Evolutionary conservation across 2,797 vertebrate species (phyloP).

Genomic region (Lepus townsendii): DNA sequence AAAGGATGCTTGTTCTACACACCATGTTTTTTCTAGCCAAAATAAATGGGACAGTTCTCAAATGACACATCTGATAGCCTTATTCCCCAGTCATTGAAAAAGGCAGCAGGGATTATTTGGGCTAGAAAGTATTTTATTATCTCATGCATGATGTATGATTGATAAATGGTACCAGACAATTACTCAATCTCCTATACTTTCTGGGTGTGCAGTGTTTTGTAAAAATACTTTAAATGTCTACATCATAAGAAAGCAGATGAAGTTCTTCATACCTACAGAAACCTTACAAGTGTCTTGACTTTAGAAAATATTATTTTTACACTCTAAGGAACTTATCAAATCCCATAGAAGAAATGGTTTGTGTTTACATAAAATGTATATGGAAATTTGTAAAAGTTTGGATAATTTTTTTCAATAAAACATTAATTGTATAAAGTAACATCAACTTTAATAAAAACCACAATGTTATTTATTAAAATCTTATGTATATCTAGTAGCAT

Average conservation of each 20-base stretch:
- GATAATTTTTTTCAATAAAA: not conserved
- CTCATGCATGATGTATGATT: not conserved
- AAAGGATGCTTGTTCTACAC: constrained; percentile 42
- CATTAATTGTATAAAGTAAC: not conserved
- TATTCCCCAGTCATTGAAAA: not conserved
- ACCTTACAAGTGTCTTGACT: not conserved
- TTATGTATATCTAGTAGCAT: not conserved
- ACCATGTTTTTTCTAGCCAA: not conserved
- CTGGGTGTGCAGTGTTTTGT: not conserved
- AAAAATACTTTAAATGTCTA: constrained; percentile 30
- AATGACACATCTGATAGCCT: not conserved
- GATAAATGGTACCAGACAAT: not conserved
- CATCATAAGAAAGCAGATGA: not conserved
- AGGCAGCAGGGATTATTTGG: not conserved
- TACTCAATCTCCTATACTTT: not conserved
- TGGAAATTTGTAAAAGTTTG: not conserved
- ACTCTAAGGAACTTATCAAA: constrained; percentile 1
- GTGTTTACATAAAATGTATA: not conserved
- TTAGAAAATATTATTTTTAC: constrained; percentile 16
- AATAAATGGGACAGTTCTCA: not conserved
- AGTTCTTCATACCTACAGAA: not conserved
- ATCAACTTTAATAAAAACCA: not conserved
- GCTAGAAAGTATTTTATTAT: not conserved
- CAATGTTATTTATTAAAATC: not conserved
- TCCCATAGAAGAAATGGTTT: not conserved